Evolutionary conservation across 2,797 vertebrate species (phyloP), one percentile per base, ranked within the genome.

Genomic region (Gallinago solitaria): DNA sequence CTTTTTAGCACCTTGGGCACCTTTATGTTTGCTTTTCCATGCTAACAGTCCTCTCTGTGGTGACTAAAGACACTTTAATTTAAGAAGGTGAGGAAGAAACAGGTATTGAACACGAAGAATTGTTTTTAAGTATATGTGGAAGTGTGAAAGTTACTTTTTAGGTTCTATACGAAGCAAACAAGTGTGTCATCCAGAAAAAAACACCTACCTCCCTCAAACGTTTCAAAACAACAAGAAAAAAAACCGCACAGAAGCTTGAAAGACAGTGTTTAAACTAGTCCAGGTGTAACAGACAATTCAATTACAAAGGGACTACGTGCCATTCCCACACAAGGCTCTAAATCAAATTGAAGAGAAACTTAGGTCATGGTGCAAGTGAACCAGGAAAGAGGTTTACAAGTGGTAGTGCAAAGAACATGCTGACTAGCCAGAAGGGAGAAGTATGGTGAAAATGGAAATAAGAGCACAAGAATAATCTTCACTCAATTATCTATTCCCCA

Each of bases 331-430:
- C 41, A 83, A 83, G 20, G 18, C 61, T 92, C 71, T 47, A 83
- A 60, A 91, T 50, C 28, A 61, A 65, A 48, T 0, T 51, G 53
- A 89, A 83, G 9, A 83, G 59, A 39, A 79, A 76, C 9, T 61
- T 51, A 20, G 0, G 2, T 47, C 23, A 21, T 9, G 12, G 35
- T 51, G 30, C 32, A n/a, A 43, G 16, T 0, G 0, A 76, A 12
- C 21, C 60, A 75, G 65, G 45, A 47, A 59, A 91, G 45, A 57
- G 20, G 28, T 59, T 54, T 83, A 5, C 15, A 75, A 88, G 41
- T 11, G 33, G 32, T 3, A 80, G 23, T 4, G 45, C 53, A 90
- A 27, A 73, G 60, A 71, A 71, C 0, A 2, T 32, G 30, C 50
- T 81, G 69, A 59, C 9, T 37, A 84, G 19, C 11, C 61, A 88